Percentiles rank a stretch among this genome's conserved stretches.
phyloP scores from a whole-genome alignment of 2,888 invertebrate genomes.

The Hirtodrosophila duncani region DNA sequence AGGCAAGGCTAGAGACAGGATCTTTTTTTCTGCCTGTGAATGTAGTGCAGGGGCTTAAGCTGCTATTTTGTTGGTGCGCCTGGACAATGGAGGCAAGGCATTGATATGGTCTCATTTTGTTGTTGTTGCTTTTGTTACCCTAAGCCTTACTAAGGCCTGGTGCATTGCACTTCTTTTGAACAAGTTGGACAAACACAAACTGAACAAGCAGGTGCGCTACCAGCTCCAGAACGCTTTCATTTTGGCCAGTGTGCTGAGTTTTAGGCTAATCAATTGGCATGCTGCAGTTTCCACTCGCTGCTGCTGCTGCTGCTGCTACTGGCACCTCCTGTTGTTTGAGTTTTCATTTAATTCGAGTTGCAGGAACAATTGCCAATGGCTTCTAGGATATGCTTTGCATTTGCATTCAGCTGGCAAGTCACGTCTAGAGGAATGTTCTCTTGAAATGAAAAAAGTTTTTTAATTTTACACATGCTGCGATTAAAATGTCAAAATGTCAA shows the following conservation, averaged over 20 bases:
- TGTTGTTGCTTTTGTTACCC: slow-evolving; percentile 38
- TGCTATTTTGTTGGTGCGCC: slow-evolving; percentile 35
- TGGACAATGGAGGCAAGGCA: slow-evolving; percentile 16
- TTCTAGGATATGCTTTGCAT: slow-evolving; percentile 18
- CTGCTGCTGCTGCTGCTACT: background rate
- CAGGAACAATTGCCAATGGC: slow-evolving; percentile 7
- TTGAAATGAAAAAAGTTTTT: slow-evolving; percentile 41
- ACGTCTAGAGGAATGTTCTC: slow-evolving; percentile 25
- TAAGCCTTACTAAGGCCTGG: slow-evolving; percentile 58
- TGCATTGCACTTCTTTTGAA: slow-evolving; percentile 61
- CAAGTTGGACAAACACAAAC: slow-evolving; percentile 56
- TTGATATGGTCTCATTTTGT: slow-evolving; percentile 9
- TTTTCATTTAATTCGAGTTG: slow-evolving; percentile 41
- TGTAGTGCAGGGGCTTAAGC: slow-evolving; percentile 40
- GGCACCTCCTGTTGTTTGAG: slow-evolving; percentile 4
- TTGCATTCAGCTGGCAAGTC: slow-evolving; percentile 30
- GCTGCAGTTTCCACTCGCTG: slow-evolving; percentile 14
- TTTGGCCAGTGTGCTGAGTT: slow-evolving; percentile 21
- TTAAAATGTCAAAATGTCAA: slow-evolving; percentile 45
- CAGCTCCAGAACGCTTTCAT: slow-evolving; percentile 33
- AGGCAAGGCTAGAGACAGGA: slow-evolving; percentile 29
- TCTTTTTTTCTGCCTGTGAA: slow-evolving; percentile 1
- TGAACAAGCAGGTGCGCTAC: slow-evolving; percentile 6
- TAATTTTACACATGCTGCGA: slow-evolving; percentile 43
- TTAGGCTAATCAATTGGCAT: slow-evolving; percentile 57